Conservation (phyloP, 1,140 invertebrate genomes). For the Euwallacea similis region DNA sequence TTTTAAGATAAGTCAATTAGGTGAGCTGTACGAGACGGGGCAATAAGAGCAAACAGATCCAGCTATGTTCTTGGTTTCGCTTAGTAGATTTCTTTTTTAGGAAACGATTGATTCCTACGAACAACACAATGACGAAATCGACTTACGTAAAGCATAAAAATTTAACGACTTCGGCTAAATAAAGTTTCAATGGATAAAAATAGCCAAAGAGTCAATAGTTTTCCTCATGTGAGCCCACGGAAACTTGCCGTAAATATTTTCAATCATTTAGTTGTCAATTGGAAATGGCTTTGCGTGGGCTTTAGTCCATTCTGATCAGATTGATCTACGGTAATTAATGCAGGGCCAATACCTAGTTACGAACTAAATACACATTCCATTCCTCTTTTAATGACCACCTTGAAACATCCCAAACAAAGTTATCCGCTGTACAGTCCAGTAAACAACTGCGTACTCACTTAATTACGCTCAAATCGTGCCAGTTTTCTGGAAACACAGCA, state of each 20-base stretch:
- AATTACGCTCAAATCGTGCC: too few relatives aligned
- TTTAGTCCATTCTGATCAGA: neutral
- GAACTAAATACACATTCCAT: neutral
- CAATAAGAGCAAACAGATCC: neutral
- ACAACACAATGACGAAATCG: neutral
- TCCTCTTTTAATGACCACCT: neutral
- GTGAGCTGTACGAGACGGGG: constrained; percentile 10
- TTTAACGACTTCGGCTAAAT: neutral
- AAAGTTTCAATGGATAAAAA: neutral
- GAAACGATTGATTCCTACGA: neutral
- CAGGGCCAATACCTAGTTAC: neutral
- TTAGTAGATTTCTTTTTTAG: neutral
- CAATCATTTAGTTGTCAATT: too few relatives aligned
- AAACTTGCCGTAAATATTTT: too few relatives aligned
- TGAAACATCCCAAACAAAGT: neutral
- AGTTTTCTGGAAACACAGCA: too few relatives aligned
- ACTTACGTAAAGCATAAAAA: neutral
- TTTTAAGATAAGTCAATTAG: constrained; percentile 39
- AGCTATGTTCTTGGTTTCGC: neutral
- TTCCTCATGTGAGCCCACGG: too few relatives aligned
- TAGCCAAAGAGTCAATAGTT: neutral
- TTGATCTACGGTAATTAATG: neutral
- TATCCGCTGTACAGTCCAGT: neutral
- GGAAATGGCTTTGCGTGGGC: too few relatives aligned
- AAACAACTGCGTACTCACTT: too few relatives aligned